phyloP scores from a whole-genome alignment of 2,113 vertebrate species.

The Vimba vimba region DNA sequence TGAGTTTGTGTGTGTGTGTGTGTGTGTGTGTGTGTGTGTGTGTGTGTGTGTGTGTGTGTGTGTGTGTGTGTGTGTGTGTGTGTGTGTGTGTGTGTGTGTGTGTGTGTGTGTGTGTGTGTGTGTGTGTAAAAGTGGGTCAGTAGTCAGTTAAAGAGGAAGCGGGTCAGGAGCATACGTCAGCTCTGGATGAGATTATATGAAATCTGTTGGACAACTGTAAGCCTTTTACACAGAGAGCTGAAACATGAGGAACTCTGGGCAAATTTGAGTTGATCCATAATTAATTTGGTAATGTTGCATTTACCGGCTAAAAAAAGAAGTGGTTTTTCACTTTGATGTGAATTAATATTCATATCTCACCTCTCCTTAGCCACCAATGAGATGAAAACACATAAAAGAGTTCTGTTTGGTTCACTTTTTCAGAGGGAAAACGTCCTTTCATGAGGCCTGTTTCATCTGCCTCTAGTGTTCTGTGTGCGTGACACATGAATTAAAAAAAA shows the following conservation, averaged over 20 bases:
- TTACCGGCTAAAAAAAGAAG: conserved; percentile 30
- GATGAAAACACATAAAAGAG: conserved; percentile 39
- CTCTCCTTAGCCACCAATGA: conserved; percentile 17
- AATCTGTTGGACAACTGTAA: conserved; percentile 50
- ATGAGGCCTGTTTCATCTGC: not conserved
- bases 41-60: not conserved
- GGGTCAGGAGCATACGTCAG: conserved; percentile 36
- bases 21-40: conserved; percentile 25
- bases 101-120: not conserved
- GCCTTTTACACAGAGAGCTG: conserved; percentile 47
- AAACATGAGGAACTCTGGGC: conserved; percentile 29
- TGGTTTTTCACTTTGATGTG: conserved; percentile 31
- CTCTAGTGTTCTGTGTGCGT: not conserved
- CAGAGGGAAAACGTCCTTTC: not conserved
- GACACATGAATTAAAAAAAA: conserved; percentile 12
- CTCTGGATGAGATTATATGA: conserved; percentile 37
- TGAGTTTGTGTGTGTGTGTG: not conserved
- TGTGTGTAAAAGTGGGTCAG: conserved; percentile 52
- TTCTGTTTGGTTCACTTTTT: conserved; percentile 26
- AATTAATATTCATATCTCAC: conserved; percentile 41
- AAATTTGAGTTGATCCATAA: conserved; percentile 41
- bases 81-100: conserved; percentile 25
- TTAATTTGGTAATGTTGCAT: conserved; percentile 34
- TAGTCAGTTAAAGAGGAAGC: conserved; percentile 46
- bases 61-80: not conserved